phyloP scores from a whole-genome alignment of 1,140 invertebrate species.

The Portunus trituberculatus region DNA sequence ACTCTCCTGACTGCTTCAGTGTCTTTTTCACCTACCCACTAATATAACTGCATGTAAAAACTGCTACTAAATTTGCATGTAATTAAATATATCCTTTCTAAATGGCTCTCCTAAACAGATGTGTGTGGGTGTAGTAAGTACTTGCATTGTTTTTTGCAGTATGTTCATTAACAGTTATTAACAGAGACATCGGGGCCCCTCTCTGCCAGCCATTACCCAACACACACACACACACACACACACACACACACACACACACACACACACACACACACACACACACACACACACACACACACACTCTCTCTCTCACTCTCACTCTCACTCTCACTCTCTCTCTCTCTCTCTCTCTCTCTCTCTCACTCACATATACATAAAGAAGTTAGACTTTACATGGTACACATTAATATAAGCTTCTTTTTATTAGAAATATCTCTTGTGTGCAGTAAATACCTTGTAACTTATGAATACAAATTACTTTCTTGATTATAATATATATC shows the following conservation, averaged over 20 bases:
- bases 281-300: too few species aligned
- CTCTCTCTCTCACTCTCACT: too few species aligned
- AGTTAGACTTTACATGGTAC: background rate
- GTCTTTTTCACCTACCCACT: background rate
- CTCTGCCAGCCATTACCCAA: background rate
- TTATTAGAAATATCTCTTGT: background rate
- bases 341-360: too few species aligned
- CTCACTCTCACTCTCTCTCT: too few species aligned
- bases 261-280: conserved; percentile 12
- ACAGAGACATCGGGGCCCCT: too few species aligned
- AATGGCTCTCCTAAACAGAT: background rate
- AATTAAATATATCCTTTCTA: conserved; percentile 17
- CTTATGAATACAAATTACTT: conserved; percentile 18
- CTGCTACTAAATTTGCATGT: conserved; percentile 22
- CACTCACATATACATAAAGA: background rate
- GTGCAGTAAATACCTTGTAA: background rate
- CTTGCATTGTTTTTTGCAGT: background rate
- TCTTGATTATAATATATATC: background rate
- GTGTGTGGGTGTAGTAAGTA: background rate
- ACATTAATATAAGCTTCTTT: conserved; percentile 14
- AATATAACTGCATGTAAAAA: background rate
- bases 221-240: background rate
- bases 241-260: background rate
- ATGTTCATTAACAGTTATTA: too few species aligned
- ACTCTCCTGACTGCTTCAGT: background rate